A percentile compares a stretch with the other conserved stretches of the same genome.
Evolutionary conservation across 2,888 invertebrate genomes (phyloP).

Genomic region (Nipponacmea schrenckii): DNA sequence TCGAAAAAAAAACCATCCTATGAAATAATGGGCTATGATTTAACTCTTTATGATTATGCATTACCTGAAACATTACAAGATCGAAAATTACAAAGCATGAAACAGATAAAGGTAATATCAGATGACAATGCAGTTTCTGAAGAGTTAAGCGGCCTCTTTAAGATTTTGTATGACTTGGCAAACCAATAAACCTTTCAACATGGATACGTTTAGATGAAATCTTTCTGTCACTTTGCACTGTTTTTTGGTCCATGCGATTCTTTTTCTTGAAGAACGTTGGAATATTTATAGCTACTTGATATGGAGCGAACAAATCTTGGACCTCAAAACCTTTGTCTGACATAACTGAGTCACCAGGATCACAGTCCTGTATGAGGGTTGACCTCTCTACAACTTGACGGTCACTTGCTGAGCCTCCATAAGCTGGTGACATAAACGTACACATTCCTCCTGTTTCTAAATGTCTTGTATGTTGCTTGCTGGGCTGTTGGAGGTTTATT

Average conservation of each 20-base stretch:
- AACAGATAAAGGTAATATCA: conserved; percentile 1
- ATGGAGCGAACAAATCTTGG: conserved; percentile 29
- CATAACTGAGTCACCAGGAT: conserved; percentile 36
- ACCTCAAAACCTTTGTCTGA: too few species aligned
- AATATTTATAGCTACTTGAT: conserved; percentile 35
- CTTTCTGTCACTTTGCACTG: conserved; percentile 31
- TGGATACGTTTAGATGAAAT: conserved; percentile 36
- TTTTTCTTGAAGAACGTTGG: too few species aligned
- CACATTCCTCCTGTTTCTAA: conserved; percentile 19
- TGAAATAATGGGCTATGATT: too few species aligned
- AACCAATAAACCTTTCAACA: conserved; percentile 37
- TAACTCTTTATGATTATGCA: too few species aligned
- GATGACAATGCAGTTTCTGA: not conserved
- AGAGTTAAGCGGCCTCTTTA: not conserved
- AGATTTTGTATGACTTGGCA: conserved; percentile 24
- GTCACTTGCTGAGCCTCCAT: conserved; percentile 36
- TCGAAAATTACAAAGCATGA: conserved; percentile 11
- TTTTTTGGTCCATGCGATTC: conserved; percentile 27
- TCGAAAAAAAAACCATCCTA: too few species aligned
- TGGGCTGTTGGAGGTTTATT: conserved; percentile 12
- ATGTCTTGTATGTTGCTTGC: not conserved
- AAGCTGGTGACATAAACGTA: conserved; percentile 24
- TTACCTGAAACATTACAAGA: not conserved
- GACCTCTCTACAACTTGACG: too few species aligned
- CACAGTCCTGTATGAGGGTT: conserved; percentile 24